Evolutionary conservation across 2,797 vertebrate species (phyloP).

Genomic region (Gila robusta): DNA sequence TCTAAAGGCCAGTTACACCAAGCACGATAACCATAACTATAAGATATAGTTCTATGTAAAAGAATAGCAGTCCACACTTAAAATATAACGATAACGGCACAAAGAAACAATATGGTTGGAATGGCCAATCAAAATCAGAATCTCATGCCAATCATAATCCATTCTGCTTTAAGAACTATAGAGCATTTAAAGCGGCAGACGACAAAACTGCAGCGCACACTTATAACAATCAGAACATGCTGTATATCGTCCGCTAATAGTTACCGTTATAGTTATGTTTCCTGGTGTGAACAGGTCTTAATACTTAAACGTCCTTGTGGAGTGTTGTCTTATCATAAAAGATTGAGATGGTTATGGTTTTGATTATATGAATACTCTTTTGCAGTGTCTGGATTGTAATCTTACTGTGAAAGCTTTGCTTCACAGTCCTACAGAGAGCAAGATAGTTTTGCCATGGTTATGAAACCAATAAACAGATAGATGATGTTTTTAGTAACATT

Average conservation of each 20-base stretch:
- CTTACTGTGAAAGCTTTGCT: neutral
- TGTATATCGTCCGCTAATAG: neutral
- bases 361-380: neutral
- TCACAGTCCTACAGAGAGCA: neutral
- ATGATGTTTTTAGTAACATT: constrained; percentile 39
- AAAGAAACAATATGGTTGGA: neutral
- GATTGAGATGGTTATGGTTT: neutral
- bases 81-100: neutral
- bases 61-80: neutral
- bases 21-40: neutral
- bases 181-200: neutral
- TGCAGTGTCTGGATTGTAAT: neutral
- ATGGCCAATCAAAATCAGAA: no score
- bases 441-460: neutral
- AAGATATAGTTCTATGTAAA: neutral
- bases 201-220: neutral
- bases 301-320: neutral
- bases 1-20: neutral
- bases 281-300: neutral
- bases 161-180: neutral
- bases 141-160: neutral
- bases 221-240: neutral
- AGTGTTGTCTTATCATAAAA: neutral
- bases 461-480: constrained; percentile 29
- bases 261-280: neutral